Evolutionary conservation across 2,113 vertebrate species (phyloP), one percentile per base, ranked within the genome.

Genomic region (Salvator merianae): DNA sequence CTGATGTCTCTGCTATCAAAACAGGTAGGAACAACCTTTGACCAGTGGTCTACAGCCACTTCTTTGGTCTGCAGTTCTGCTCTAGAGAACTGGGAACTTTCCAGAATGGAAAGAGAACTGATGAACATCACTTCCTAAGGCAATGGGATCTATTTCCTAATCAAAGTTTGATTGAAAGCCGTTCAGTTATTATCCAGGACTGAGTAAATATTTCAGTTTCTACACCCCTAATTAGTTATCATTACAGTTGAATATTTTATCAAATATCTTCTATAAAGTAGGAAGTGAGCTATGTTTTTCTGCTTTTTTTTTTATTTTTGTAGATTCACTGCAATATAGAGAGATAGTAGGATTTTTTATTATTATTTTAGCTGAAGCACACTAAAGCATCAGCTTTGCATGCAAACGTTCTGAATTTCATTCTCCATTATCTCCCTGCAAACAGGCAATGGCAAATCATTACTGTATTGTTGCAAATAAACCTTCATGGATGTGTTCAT

Each of bases 241-340:
- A 66, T 63, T 28, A 43, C 62, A 68, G 63, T 20, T 32, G 38
- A 79, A 68, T 79, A 68, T 68, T 28, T 47, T 5, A 79, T 79
- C 13, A 30, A 32, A 43, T 79, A 26, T 14, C 26, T 50, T 69
- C n/a, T 22, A 14, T 80, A 74, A 76, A 66, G 62, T 53, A 40
- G 76, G 43, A 83, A 75, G 26, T 75, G 47, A 53, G 30, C 8
- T 50, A 66, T 53, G 68, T 68, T 68, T 83, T 34, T 83, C 47
- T 83, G 36, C 28, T 24, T 63, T 82, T 71, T 36, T 75, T 50
- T 76, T n/a, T n/a, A n/a, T n/a, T n/a, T n/a, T n/a, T n/a, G n/a
- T n/a, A n/a, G n/a, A n/a, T n/a, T n/a, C n/a, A n/a, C n/a, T n/a
- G n/a, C n/a, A n/a, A 76, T n/a, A 66, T 76, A 50, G 43, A 3